Percentiles rank a stretch among this genome's conserved stretches.
These are phyloP conservation scores for Melanogrammus aeglefinus DNA, from an alignment of 2,797 vertebrate species.

Conservation along the genomic window DNA sequence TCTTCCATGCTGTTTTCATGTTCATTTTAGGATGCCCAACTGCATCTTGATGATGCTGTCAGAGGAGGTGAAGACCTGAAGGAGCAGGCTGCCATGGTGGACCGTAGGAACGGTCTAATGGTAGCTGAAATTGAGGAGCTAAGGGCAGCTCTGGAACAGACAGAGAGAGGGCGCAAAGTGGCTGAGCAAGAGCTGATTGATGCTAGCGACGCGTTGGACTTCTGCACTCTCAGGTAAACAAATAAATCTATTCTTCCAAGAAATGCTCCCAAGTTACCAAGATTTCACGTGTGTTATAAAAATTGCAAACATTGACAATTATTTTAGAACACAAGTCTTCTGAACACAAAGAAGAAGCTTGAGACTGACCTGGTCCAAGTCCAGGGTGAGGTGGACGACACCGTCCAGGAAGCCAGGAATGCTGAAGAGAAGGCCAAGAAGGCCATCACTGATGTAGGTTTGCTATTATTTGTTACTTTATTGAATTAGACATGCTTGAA, in stretches of 20 bases:
- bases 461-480: neutral
- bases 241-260: neutral
- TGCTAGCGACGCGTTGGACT: neutral
- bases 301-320: neutral
- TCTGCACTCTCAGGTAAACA: slow-evolving; percentile 2
- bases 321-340: slow-evolving; percentile 78
- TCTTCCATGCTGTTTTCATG: slow-evolving; percentile 14
- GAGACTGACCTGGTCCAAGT: slow-evolving; percentile 79
- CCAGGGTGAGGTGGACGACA: slow-evolving; percentile 82
- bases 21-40: neutral
- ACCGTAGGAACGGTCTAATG: slow-evolving; percentile 74
- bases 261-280: neutral
- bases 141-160: slow-evolving; percentile 74
- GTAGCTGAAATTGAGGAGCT: slow-evolving; percentile 78
- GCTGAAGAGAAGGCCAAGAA: slow-evolving; percentile 91
- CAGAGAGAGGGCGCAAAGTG: slow-evolving; percentile 54
- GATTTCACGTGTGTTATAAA: neutral
- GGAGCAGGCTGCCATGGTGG: slow-evolving; percentile 77
- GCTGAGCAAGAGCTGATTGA: neutral
- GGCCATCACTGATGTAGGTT: slow-evolving; percentile 83
- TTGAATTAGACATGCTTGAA: neutral
- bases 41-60: slow-evolving; percentile 21
- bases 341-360: slow-evolving; percentile 82
- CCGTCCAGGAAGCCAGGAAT: slow-evolving; percentile 83
- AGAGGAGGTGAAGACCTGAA: slow-evolving; percentile 77